Evolutionary conservation across 2,797 vertebrate species (phyloP), one percentile per base, ranked within the genome.

Genomic region (Rhinophrynus dorsalis): DNA sequence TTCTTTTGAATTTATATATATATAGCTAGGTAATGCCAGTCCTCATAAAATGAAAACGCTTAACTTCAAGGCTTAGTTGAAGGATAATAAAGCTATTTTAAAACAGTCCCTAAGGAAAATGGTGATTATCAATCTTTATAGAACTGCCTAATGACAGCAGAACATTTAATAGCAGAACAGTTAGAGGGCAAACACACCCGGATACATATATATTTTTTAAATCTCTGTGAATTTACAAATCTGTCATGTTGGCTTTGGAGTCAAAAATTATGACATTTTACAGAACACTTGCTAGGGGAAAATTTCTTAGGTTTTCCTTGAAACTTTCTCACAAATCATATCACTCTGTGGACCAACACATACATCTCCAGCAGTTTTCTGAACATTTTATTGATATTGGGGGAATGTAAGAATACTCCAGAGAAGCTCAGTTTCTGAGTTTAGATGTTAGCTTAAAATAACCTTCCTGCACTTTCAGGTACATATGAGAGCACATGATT

Each of bases 61-160:
- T 59, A 27, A 50, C 55, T 48, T 30, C 32, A 58, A 45, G 32
- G 32, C 54, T 59, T 30, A 17, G 44, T 40, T 68, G 55, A 68
- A 68, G n/a, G n/a, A n/a, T n/a, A n/a, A n/a, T n/a, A n/a, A n/a
- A n/a, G n/a, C n/a, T n/a, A n/a, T n/a, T n/a, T 32, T 23, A n/a
- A 51, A 48, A 33, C 24, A 30, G 40, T 40, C 44, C 44, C 23
- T n/a, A 24, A 51, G 33, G 35, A 48, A 51, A 51, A 50, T 68
- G 44, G 30, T 33, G 32, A 60, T 52, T 27, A 59, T 68, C 55
- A 68, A 68, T 68, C 66, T 59, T 11, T 51, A 18, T 59, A 40
- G 55, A 55, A 59, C 55, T 40, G 33, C 20, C 18, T 68, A 40
- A 38, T 35, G 59, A 20, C 32, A 52, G 21, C 26, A 50, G 45